Evolutionary conservation across 2,888 invertebrate species (phyloP).

Genomic region (Polylopha cassiicola): DNA sequence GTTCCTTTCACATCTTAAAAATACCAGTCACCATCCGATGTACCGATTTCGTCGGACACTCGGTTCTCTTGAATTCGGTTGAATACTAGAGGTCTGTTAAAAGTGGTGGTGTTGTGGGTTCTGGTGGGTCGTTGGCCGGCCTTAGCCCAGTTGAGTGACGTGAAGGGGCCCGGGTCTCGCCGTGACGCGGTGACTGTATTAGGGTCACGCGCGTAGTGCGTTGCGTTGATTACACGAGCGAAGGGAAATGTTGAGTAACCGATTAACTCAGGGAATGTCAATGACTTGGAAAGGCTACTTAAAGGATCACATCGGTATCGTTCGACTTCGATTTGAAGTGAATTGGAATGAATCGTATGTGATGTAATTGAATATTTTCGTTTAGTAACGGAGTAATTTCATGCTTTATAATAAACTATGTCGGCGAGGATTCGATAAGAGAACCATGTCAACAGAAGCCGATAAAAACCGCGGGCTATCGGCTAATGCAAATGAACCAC

Average conservation of each 20-base stretch:
- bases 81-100: conserved; percentile 41
- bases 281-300: too few species aligned
- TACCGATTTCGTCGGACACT: conserved; percentile 38
- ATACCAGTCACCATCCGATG: conserved; percentile 36
- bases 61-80: conserved; percentile 22
- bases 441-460: too few species aligned
- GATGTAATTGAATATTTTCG: too few species aligned
- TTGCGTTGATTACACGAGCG: conserved; percentile 6
- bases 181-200: conserved; percentile 46
- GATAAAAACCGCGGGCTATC: too few species aligned
- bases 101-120: conserved; percentile 35
- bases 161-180: conserved; percentile 62
- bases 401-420: too few species aligned
- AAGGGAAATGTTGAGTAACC: conserved; percentile 13
- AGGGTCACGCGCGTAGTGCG: conserved; percentile 37
- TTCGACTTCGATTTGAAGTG: too few species aligned
- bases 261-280: conserved; percentile 2
- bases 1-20: conserved; percentile 55
- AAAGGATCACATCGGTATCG: too few species aligned
- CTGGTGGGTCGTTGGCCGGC: conserved; percentile 64
- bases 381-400: too few species aligned
- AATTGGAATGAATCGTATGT: too few species aligned
- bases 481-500: conserved; percentile 3
- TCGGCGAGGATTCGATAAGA: too few species aligned
- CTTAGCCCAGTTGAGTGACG: conserved; percentile 71